These are phyloP conservation scores for Albula goreensis DNA, from an alignment of 2,113 vertebrate species.

Conservation along the genomic window DNA sequence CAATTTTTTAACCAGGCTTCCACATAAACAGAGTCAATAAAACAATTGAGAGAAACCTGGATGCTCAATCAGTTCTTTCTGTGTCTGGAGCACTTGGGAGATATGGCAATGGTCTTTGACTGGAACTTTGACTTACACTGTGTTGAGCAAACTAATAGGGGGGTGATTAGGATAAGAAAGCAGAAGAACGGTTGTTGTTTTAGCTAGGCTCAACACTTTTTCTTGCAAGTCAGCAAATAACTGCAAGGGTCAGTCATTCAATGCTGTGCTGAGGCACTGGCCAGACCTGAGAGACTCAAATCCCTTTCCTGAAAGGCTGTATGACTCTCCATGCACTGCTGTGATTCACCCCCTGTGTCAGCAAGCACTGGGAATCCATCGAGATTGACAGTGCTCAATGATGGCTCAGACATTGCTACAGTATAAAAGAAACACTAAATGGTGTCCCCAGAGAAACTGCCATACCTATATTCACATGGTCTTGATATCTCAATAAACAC, in stretches of 20 bases:
- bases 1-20: background rate
- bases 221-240: background rate
- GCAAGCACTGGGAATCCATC: background rate
- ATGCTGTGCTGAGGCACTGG: background rate
- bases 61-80: conserved; percentile 16
- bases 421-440: conserved; percentile 43
- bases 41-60: background rate
- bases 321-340: background rate
- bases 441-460: conserved; percentile 24
- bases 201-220: conserved; percentile 27
- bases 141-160: conserved; percentile 25
- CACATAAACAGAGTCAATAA: background rate
- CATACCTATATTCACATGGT: conserved; percentile 46
- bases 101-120: background rate
- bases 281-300: background rate
- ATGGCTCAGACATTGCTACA: conserved; percentile 29
- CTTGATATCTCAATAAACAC: conserved; percentile 50
- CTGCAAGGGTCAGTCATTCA: background rate
- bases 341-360: background rate
- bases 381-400: background rate
- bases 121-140: conserved; percentile 42
- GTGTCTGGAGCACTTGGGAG: conserved; percentile 18
- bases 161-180: conserved; percentile 20
- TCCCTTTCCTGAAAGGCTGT: background rate
- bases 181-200: conserved; percentile 3